Evolutionary conservation across 2,888 invertebrate genomes (phyloP).

Genomic region (Diarsia dahlii): DNA sequence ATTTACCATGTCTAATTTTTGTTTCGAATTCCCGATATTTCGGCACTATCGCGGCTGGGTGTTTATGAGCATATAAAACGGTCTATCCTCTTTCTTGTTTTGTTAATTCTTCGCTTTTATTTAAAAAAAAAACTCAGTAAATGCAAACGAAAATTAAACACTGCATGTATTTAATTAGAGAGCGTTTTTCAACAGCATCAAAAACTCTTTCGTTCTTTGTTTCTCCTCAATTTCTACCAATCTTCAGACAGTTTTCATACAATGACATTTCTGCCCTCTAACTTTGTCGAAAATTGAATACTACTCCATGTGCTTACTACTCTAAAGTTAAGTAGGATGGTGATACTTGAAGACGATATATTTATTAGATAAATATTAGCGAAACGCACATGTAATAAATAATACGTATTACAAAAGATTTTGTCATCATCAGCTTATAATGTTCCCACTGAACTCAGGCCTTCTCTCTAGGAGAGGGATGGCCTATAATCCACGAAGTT

Average conservation of each 20-base stretch:
- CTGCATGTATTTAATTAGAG: background rate
- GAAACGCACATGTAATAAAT: background rate
- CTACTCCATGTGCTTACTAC: slow-evolving; percentile 31
- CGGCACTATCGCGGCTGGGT: too few relatives aligned
- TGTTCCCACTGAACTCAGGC: too few relatives aligned
- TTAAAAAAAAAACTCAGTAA: too few relatives aligned
- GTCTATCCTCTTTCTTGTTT: too few relatives aligned
- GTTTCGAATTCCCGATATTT: too few relatives aligned
- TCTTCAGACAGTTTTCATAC: background rate
- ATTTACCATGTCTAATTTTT: too few relatives aligned
- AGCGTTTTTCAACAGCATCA: background rate
- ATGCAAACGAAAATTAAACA: background rate
- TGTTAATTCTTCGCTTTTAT: too few relatives aligned
- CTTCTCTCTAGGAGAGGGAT: too few relatives aligned
- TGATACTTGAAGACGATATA: slow-evolving; percentile 37
- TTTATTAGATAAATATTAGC: background rate
- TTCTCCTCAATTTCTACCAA: background rate
- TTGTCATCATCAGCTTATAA: too few relatives aligned
- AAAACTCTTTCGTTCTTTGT: background rate
- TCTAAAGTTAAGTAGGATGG: slow-evolving; percentile 24
- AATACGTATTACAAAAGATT: background rate
- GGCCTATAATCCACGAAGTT: too few relatives aligned
- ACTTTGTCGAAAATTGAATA: background rate
- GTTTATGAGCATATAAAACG: too few relatives aligned
- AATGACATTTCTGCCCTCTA: background rate